Conservation (phyloP, 2,888 invertebrate genomes). For the Diaperis boleti region DNA sequence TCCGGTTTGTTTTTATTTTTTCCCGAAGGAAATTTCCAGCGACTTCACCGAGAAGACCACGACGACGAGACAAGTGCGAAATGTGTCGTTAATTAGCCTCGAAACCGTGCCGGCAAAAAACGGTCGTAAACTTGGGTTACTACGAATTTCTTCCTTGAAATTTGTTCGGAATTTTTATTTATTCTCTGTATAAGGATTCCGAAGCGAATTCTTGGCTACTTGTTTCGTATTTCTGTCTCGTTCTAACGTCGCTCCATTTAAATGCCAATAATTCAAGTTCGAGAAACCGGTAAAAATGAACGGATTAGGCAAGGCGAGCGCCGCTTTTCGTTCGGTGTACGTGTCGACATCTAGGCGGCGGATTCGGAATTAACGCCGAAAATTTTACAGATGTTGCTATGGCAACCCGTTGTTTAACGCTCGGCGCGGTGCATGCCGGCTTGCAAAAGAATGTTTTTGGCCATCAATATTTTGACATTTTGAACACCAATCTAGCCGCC, state of each 20-base stretch:
- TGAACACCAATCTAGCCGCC: not conserved
- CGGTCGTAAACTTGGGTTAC: not conserved
- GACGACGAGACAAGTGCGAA: not conserved
- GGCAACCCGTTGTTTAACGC: conserved; percentile 1
- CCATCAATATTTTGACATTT: no score
- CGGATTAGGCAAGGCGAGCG: conserved; percentile 4
- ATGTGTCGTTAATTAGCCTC: not conserved
- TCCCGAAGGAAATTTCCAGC: not conserved
- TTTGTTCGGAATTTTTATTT: not conserved
- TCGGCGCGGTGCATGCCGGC: no score
- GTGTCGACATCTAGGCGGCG: conserved; percentile 15
- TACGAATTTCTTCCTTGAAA: not conserved
- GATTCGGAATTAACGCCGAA: conserved; percentile 4
- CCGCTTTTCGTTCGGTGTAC: not conserved
- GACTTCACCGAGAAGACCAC: not conserved
- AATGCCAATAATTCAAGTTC: conserved; percentile 8
- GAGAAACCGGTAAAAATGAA: no score
- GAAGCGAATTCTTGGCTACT: conserved; percentile 7
- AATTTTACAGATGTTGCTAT: conserved; percentile 10
- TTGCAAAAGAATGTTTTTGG: no score
- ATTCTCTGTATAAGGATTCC: not conserved
- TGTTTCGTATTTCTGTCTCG: not conserved
- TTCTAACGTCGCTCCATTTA: not conserved
- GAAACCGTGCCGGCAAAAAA: not conserved
- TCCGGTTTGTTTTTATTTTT: conserved; percentile 34